These are phyloP conservation scores for Charanyca ferruginea DNA, from an alignment of 2,888 invertebrate species.

Conservation along the genomic window DNA sequence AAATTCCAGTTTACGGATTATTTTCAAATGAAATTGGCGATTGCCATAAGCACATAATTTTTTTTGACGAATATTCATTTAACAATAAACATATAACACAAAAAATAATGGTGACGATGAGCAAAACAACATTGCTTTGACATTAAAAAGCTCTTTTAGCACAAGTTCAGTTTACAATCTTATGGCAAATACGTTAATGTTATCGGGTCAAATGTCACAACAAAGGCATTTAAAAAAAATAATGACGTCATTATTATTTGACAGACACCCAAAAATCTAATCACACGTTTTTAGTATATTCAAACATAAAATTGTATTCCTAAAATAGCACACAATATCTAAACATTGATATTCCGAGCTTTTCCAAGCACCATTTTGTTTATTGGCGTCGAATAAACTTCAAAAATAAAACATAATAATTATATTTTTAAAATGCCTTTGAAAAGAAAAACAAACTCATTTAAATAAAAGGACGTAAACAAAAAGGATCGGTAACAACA, in stretches of 20 bases:
- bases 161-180: slow-evolving; percentile 25
- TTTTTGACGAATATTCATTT: slow-evolving; percentile 57
- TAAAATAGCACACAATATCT: background rate
- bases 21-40: background rate
- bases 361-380: background rate
- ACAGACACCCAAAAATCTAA: background rate
- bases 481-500: slow-evolving; percentile 21
- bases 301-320: background rate
- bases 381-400: background rate
- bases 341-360: background rate
- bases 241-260: background rate
- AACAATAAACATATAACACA: slow-evolving; percentile 33
- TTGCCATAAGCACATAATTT: background rate
- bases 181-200: slow-evolving; percentile 5
- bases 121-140: slow-evolving; percentile 60
- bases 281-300: background rate
- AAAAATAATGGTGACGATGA: slow-evolving; percentile 18
- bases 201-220: slow-evolving; percentile 70
- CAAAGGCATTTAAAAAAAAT: slow-evolving; percentile 42
- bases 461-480: slow-evolving; percentile 27
- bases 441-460: slow-evolving; percentile 7
- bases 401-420: background rate
- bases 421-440: slow-evolving; percentile 37
- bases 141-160: slow-evolving; percentile 43
- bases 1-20: slow-evolving; percentile 12